Percentiles rank a stretch among this genome's conserved stretches.
Evolutionary conservation across 2,797 vertebrate species (phyloP).

Genomic region (Rhynchotus rufescens): DNA sequence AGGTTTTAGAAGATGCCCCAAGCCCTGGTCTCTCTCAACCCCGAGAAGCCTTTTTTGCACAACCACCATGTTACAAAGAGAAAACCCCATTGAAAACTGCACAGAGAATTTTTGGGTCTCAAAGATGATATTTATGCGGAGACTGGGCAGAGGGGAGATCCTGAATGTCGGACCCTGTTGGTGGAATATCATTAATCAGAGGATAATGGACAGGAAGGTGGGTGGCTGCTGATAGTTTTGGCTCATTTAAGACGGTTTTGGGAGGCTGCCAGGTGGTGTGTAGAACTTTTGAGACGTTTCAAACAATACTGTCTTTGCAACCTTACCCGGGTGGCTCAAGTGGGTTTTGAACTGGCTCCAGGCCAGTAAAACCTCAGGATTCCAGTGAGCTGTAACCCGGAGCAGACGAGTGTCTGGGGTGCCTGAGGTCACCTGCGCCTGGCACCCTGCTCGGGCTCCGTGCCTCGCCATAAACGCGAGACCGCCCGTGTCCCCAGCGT

Average conservation of each 20-base stretch:
- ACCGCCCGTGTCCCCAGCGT: background rate
- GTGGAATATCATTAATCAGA: slow-evolving; percentile 76
- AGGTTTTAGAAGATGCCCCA: background rate
- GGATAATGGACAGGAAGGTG: slow-evolving; percentile 76
- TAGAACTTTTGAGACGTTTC: slow-evolving; percentile 78
- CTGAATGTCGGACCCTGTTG: slow-evolving; percentile 40
- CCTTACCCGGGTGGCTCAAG: slow-evolving; percentile 72
- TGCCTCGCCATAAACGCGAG: background rate
- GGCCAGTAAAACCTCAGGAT: slow-evolving; percentile 78
- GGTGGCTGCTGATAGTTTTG: slow-evolving; percentile 86
- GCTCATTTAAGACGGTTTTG: slow-evolving; percentile 80
- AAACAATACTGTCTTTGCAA: slow-evolving; percentile 84
- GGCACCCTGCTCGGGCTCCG: background rate
- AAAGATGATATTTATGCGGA: slow-evolving; percentile 25
- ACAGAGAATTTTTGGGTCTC: slow-evolving; percentile 53
- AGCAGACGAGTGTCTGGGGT: slow-evolving; percentile 64
- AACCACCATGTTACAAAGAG: background rate
- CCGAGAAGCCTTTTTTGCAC: background rate
- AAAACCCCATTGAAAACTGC: background rate
- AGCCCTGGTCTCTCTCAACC: background rate
- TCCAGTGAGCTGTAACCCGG: slow-evolving; percentile 78
- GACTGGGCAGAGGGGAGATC: slow-evolving; percentile 58
- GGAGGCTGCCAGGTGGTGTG: slow-evolving; percentile 76
- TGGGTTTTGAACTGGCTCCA: slow-evolving; percentile 68
- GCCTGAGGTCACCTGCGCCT: slow-evolving; percentile 66